These are phyloP conservation scores for Phrynocephalus vlangalii DNA, from an alignment of 2,797 vertebrate genomes.

Conservation along the genomic window DNA sequence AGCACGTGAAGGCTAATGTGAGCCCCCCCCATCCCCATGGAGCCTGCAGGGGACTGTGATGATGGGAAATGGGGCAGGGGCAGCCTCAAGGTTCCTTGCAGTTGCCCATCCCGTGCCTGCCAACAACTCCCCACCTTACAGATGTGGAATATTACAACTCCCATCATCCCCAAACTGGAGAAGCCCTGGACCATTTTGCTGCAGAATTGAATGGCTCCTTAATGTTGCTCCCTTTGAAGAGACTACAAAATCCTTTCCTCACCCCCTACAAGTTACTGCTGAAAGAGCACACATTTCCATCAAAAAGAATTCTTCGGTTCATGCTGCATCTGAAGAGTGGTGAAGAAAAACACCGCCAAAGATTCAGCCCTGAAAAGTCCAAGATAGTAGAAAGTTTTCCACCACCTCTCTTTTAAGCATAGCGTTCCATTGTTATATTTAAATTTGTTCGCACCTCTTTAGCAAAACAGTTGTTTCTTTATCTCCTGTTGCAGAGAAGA, in stretches of 20 bases:
- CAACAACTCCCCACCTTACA: background rate
- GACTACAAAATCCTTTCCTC: background rate
- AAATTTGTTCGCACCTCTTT: background rate
- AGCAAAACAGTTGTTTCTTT: background rate
- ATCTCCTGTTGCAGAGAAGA: constrained; percentile 35
- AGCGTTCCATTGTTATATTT: background rate
- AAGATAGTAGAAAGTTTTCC: background rate
- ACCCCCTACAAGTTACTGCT: constrained; percentile 54
- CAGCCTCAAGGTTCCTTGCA: too few species aligned
- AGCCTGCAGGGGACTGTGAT: too few species aligned
- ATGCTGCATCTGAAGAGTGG: constrained; percentile 59
- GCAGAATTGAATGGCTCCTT: background rate
- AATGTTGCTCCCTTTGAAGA: background rate
- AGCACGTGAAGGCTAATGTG: too few species aligned
- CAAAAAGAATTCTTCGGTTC: constrained; percentile 64
- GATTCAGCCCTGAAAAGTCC: constrained; percentile 56
- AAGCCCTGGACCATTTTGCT: background rate
- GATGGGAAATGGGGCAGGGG: too few species aligned
- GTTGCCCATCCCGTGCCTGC: too few species aligned
- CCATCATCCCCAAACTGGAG: background rate
- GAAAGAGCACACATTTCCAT: constrained; percentile 61
- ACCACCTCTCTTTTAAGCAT: background rate
- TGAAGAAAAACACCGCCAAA: constrained; percentile 58
- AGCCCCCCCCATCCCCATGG: too few species aligned
- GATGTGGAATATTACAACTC: background rate